Evolutionary conservation across 1,140 invertebrate genomes (phyloP).

Genomic region (Pachyrhynchus sulphureomaculatus): DNA sequence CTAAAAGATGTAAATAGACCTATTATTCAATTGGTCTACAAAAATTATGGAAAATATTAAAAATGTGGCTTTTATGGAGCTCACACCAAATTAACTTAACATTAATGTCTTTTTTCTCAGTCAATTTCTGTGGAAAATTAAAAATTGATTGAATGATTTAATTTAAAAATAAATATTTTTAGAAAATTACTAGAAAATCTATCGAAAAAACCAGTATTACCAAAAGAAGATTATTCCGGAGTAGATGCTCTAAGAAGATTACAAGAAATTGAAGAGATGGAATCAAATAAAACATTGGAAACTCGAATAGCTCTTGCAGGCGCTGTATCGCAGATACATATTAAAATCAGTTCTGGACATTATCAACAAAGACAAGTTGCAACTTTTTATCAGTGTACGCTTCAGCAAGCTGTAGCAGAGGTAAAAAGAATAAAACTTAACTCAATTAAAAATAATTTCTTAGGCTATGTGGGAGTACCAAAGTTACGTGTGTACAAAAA

Average conservation of each 20-base stretch:
- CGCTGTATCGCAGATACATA: slow-evolving; percentile 41
- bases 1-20: too few species aligned
- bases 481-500: too few species aligned
- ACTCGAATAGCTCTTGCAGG: slow-evolving; percentile 43
- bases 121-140: too few species aligned
- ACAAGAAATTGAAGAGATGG: slow-evolving; percentile 39
- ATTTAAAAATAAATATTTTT: too few species aligned
- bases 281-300: slow-evolving; percentile 40
- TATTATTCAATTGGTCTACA: not conserved
- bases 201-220: slow-evolving; percentile 15
- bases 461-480: too few species aligned
- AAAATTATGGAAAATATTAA: too few species aligned
- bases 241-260: slow-evolving; percentile 3
- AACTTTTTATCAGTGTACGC: slow-evolving; percentile 47
- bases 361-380: slow-evolving; percentile 47
- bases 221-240: slow-evolving; percentile 22
- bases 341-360: slow-evolving; percentile 37
- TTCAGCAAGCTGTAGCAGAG: slow-evolving; percentile 41
- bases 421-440: too few species aligned
- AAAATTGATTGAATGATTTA: too few species aligned
- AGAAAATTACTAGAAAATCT: slow-evolving; percentile 27
- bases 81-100: too few species aligned
- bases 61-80: too few species aligned
- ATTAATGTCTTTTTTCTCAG: too few species aligned
- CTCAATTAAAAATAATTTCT: too few species aligned